Evolutionary conservation across 30 jellyfish, hydroid and myxozoan genomes (phyloP).

Genomic region (Turritopsis rubra): DNA sequence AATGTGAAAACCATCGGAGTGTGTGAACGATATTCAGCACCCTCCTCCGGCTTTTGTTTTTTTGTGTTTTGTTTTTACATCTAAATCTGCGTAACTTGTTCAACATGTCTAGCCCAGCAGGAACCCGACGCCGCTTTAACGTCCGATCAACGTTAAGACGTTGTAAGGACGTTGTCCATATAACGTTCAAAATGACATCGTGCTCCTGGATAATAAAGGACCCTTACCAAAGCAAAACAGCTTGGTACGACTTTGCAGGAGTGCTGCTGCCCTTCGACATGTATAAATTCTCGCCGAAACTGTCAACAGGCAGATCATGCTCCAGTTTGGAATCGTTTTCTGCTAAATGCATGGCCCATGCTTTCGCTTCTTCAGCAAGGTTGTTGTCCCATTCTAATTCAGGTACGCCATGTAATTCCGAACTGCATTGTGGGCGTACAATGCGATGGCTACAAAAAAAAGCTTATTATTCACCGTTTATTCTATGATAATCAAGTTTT

Average conservation of each 20-base stretch:
- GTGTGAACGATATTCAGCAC: no score
- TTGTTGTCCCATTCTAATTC: constrained; percentile 19
- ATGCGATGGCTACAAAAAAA: constrained; percentile 11
- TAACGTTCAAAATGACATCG: no score
- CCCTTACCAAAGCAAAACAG: constrained; percentile 32
- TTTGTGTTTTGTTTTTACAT: no score
- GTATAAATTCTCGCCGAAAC: constrained; percentile 28
- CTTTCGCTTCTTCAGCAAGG: constrained; percentile 10
- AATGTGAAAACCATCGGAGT: no score
- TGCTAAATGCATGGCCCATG: constrained; percentile 28
- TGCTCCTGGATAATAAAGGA: no score
- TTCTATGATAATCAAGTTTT: background rate
- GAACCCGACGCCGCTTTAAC: no score
- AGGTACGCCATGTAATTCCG: constrained; percentile 19
- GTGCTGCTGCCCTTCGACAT: constrained; percentile 26
- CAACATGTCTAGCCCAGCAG: no score
- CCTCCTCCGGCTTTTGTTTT: no score
- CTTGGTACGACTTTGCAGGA: constrained; percentile 17
- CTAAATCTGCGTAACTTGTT: no score
- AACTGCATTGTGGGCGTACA: constrained; percentile 30
- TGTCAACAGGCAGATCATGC: constrained; percentile 13
- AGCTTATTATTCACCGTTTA: no score
- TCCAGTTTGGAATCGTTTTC: constrained; percentile 1
- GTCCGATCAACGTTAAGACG: no score
- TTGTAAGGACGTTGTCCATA: no score